Base-by-base conservation (phyloP, 2,888 invertebrate species). In the Heteropelma amictum region DNA sequence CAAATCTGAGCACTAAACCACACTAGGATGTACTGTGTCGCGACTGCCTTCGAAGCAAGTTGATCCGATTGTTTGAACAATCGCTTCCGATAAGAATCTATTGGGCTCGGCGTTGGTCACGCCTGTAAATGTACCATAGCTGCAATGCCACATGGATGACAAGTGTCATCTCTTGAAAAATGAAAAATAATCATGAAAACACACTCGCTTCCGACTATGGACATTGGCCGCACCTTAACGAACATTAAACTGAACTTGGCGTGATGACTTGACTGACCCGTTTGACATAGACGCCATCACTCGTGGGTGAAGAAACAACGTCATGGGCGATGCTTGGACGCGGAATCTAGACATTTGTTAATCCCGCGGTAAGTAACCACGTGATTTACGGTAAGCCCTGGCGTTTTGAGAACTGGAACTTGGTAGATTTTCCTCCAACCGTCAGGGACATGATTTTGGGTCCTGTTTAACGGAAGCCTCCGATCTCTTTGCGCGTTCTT, bases 21-120 rank as follows among this genome's bases (percentile, higher is more conserved):
- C 70, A 63, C 56, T 60, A 63, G 69, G 69, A 14, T 21, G 65
- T 63, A 60, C n/a, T n/a, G n/a, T n/a, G 56, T 67, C 56, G 71
- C 54, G 61, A 33, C 45, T 42, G 17, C 17, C 49, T 63, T 38
- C 35, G 54, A 38, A 47, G 21, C 28, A 12, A 21, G 47, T 28
- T 38, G 63, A 40, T 71, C 49, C 21, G 63, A 71, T 71, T 45
- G 23, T 61, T 47, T 56, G 33, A 72, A 33, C 35, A 49, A 33
- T 42, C 33, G n/a, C n/a, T n/a, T n/a, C n/a, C n/a, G n/a, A n/a
- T n/a, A n/a, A n/a, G n/a, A n/a, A n/a, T n/a, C n/a, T n/a, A n/a
- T n/a, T n/a, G n/a, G n/a, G n/a, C n/a, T n/a, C n/a, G 10, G 10
- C 30, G 7, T 30, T 30, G 30, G 10, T 30, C 6, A 30, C 30